Conservation (phyloP, 2,888 invertebrate genomes). For the Dynastes maya region DNA sequence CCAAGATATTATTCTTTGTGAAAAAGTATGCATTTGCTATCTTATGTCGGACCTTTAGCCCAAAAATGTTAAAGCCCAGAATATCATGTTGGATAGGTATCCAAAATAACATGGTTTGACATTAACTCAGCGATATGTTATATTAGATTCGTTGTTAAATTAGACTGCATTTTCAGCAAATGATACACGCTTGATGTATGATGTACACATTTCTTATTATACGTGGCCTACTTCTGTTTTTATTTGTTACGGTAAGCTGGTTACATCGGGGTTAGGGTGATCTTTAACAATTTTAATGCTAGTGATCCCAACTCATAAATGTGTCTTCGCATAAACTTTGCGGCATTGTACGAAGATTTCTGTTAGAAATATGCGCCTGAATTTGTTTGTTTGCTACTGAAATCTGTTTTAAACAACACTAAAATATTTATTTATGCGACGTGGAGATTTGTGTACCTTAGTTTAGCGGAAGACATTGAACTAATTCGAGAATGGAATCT, state of each 20-base stretch:
- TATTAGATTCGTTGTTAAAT: background rate
- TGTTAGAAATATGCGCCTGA: background rate
- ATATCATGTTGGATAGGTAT: background rate
- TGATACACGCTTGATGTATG: constrained; percentile 7
- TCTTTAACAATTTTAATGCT: background rate
- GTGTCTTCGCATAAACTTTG: background rate
- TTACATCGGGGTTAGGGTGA: background rate
- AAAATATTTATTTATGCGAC: background rate
- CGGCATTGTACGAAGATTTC: background rate
- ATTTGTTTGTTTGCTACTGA: background rate
- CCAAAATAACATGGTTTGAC: background rate
- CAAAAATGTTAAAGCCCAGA: background rate
- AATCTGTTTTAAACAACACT: background rate
- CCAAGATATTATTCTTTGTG: too few species aligned
- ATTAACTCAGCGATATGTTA: background rate
- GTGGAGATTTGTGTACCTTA: background rate
- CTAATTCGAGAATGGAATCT: background rate
- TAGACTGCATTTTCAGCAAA: background rate
- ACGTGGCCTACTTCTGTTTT: constrained; percentile 2
- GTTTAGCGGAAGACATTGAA: background rate
- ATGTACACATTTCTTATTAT: background rate
- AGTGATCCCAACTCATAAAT: constrained; percentile 2
- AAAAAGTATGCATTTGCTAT: too few species aligned
- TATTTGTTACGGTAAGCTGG: constrained; percentile 6
- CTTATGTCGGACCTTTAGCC: too few species aligned